phyloP scores from a whole-genome alignment of 2,797 vertebrate species.

The Silurus lanzhouensis region DNA sequence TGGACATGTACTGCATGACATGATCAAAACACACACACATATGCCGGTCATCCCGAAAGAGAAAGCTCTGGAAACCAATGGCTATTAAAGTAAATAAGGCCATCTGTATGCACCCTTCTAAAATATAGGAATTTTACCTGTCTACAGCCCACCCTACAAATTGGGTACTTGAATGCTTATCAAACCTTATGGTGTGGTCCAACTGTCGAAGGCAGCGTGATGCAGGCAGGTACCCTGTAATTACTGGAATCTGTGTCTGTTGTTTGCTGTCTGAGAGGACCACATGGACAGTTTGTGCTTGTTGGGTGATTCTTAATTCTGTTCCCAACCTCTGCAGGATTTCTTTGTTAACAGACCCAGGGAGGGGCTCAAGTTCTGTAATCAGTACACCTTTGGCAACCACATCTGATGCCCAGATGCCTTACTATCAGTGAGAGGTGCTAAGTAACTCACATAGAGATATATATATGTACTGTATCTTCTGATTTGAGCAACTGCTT shows the following conservation, averaged over 20 bases:
- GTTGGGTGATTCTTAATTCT: background rate
- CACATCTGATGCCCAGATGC: background rate
- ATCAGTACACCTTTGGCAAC: background rate
- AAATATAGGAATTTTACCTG: background rate
- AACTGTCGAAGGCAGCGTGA: background rate
- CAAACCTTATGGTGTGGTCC: background rate
- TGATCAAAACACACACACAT: background rate
- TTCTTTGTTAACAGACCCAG: background rate
- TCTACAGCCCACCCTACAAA: background rate
- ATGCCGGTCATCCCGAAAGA: background rate
- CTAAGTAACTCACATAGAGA: background rate
- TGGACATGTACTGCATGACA: background rate
- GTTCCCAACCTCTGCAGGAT: background rate
- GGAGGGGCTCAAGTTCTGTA: background rate
- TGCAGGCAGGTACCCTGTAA: background rate
- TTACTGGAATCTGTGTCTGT: background rate
- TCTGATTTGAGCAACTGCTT: background rate
- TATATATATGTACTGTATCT: conserved; percentile 3
- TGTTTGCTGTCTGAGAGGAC: background rate
- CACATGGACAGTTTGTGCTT: background rate
- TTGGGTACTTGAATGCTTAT: background rate
- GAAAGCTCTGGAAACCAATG: background rate
- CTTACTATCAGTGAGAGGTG: background rate
- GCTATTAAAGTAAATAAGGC: background rate
- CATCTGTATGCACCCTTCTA: background rate